Evolutionary conservation across 2,113 vertebrate species (phyloP).

Genomic region (Passer domesticus): DNA sequence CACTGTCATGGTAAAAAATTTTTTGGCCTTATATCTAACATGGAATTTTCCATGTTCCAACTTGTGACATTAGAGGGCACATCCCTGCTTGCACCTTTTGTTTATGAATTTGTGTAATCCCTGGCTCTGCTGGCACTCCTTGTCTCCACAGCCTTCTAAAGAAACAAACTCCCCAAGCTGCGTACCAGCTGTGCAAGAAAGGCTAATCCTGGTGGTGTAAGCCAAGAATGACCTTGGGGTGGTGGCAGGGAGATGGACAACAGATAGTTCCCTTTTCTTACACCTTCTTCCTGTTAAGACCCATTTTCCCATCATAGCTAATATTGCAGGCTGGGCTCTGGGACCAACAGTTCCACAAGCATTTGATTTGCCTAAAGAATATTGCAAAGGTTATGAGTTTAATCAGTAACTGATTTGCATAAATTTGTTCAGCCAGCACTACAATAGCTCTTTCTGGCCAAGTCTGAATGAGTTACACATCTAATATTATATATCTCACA

Average conservation of each 20-base stretch:
- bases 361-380: background rate
- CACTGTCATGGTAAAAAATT: background rate
- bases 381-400: slow-evolving; percentile 11
- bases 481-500: background rate
- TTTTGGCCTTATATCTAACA: background rate
- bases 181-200: background rate
- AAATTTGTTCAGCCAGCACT: slow-evolving; percentile 42
- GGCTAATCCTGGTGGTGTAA: background rate
- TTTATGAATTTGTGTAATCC: slow-evolving; percentile 31
- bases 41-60: slow-evolving; percentile 30
- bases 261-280: background rate
- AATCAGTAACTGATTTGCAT: background rate
- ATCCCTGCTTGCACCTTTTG: slow-evolving; percentile 30
- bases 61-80: slow-evolving; percentile 46
- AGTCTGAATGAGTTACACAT: background rate
- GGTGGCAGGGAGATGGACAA: background rate
- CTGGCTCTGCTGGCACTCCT: background rate
- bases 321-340: background rate
- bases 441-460: slow-evolving; percentile 20
- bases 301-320: background rate
- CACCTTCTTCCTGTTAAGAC: background rate
- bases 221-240: background rate
- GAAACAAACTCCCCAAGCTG: background rate
- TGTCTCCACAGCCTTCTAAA: background rate
- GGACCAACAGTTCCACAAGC: background rate